Percentiles rank a stretch among this genome's conserved stretches.
phyloP scores from a whole-genome alignment of 2,113 vertebrate genomes.

The Castor canadensis region DNA sequence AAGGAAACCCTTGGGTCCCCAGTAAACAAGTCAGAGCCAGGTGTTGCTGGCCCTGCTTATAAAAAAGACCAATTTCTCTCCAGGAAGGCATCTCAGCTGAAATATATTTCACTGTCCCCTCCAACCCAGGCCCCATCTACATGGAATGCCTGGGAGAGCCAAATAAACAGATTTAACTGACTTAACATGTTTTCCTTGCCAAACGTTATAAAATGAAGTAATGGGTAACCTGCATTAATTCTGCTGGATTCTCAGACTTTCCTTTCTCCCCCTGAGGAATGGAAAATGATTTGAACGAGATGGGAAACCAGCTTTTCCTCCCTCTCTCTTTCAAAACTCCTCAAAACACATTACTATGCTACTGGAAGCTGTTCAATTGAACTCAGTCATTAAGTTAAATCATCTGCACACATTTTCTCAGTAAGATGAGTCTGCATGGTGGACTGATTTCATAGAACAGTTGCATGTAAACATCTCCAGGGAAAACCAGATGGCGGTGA shows the following conservation, averaged over 20 bases:
- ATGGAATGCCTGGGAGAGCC: constrained; percentile 45
- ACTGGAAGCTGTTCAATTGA: constrained; percentile 83
- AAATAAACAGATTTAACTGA: constrained; percentile 64
- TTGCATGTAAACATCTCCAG: constrained; percentile 76
- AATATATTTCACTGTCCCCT: constrained; percentile 36
- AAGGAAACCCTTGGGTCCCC: background rate
- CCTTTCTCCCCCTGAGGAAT: constrained; percentile 69
- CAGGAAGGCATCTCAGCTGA: constrained; percentile 22
- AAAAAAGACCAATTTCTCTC: background rate
- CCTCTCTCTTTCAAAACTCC: constrained; percentile 71
- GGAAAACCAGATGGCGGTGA: constrained; percentile 79
- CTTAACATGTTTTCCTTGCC: constrained; percentile 63
- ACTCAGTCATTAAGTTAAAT: constrained; percentile 82
- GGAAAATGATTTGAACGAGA: constrained; percentile 78
- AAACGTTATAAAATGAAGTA: constrained; percentile 73
- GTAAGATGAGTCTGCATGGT: constrained; percentile 71
- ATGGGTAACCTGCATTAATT: constrained; percentile 69
- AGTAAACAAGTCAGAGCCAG: constrained; percentile 1
- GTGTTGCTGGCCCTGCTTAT: background rate
- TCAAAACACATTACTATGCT: constrained; percentile 82
- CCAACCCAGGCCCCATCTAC: constrained; percentile 46
- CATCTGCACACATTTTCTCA: constrained; percentile 81
- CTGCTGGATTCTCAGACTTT: constrained; percentile 68
- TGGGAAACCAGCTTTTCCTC: constrained; percentile 75
- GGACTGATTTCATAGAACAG: constrained; percentile 76